A percentile compares a stretch with the other conserved stretches of the same genome.
Evolutionary conservation across 1,140 invertebrate species (phyloP).

Genomic region (Lepidurus arcticus): DNA sequence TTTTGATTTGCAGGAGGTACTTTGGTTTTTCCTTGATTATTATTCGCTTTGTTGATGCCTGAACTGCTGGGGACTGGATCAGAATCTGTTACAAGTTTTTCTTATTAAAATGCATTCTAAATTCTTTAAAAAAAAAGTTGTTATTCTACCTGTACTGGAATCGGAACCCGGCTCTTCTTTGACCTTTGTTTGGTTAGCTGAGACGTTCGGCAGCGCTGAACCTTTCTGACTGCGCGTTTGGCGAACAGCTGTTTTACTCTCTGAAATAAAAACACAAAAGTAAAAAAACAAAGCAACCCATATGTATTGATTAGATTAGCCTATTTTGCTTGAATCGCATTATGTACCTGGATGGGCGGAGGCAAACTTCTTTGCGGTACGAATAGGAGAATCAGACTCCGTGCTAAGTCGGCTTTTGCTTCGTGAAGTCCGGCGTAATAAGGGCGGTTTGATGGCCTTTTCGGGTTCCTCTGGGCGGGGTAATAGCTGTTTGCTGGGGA

Average conservation of each 20-base stretch:
- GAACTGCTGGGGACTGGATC: not conserved
- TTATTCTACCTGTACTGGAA: constrained; percentile 29
- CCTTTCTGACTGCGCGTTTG: not conserved
- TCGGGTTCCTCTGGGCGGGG: too few species aligned
- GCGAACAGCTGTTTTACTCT: not conserved
- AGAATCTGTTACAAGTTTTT: constrained; percentile 7
- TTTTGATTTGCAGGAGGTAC: not conserved
- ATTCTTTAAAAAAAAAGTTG: too few species aligned
- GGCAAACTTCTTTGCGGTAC: too few species aligned
- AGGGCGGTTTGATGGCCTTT: too few species aligned
- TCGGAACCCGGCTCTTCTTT: constrained; percentile 13
- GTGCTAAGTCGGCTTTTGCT: too few species aligned
- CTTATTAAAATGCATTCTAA: not conserved
- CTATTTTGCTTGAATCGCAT: too few species aligned
- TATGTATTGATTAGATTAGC: too few species aligned
- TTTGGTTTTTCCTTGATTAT: not conserved
- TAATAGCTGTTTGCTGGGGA: too few species aligned
- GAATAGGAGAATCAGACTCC: too few species aligned
- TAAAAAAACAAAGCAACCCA: not conserved
- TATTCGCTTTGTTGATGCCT: not conserved
- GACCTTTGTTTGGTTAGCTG: not conserved
- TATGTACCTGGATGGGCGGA: too few species aligned
- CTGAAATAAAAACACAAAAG: not conserved
- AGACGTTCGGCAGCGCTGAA: not conserved
- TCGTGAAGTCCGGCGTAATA: too few species aligned